Evolutionary conservation across 2,888 invertebrate genomes (phyloP).

Genomic region (Mayetiola destructor): DNA sequence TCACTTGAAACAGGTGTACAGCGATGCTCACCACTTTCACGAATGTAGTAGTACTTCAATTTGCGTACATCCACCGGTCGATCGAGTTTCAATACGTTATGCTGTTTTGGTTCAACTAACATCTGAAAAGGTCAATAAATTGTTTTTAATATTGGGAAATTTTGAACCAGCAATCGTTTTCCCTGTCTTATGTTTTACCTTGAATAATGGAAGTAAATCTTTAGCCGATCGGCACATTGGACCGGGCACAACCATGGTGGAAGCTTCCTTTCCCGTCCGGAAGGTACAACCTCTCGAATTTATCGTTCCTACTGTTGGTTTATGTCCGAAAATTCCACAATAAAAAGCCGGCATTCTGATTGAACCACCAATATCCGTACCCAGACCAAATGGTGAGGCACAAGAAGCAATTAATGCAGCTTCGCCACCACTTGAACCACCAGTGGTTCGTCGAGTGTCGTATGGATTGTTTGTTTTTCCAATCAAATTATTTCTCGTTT

Average conservation of each 20-base stretch:
- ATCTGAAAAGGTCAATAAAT: conserved; percentile 20
- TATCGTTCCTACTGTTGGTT: conserved; percentile 47
- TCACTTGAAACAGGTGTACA: conserved; percentile 56
- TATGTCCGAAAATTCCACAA: conserved; percentile 75
- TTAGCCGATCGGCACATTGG: conserved; percentile 63
- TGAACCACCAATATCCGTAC: conserved; percentile 92
- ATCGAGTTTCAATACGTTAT: conserved; percentile 42
- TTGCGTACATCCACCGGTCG: conserved; percentile 46
- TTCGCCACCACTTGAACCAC: conserved; percentile 90
- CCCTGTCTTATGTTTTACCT: conserved; percentile 36
- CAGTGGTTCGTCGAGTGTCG: conserved; percentile 66
- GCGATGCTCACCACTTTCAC: conserved; percentile 55
- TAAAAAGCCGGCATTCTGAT: conserved; percentile 78
- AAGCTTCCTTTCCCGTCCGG: conserved; percentile 48
- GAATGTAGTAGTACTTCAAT: conserved; percentile 62
- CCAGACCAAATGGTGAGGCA: conserved; percentile 41
- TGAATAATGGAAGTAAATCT: conserved; percentile 67
- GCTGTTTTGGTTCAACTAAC: conserved; percentile 37
- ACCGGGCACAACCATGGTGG: conserved; percentile 70
- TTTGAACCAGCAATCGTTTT: not conserved
- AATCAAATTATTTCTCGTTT: conserved; percentile 74
- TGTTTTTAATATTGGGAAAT: not conserved
- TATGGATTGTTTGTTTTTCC: conserved; percentile 89
- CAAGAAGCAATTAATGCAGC: conserved; percentile 59
- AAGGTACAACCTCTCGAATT: conserved; percentile 52